Evolutionary conservation across 2,113 vertebrate species (phyloP).

Genomic region (Ondatra zibethicus): DNA sequence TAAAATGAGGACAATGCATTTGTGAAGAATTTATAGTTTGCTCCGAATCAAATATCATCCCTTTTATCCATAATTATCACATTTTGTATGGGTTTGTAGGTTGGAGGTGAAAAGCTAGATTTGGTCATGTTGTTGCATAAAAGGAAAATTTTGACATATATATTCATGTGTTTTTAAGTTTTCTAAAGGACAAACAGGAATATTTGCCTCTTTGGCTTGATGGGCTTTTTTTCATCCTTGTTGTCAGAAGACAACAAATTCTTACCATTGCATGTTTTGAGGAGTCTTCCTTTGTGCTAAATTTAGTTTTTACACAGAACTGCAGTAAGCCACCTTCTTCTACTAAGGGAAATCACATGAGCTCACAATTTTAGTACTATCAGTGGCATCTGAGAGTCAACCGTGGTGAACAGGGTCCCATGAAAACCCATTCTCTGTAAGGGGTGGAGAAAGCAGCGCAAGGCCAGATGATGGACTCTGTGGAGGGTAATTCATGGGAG

Average conservation of each 20-base stretch:
- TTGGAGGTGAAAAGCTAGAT: not conserved
- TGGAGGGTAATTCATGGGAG: not conserved
- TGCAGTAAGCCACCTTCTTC: not conserved
- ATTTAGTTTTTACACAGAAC: not conserved
- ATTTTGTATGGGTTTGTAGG: not conserved
- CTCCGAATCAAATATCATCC: constrained; percentile 2
- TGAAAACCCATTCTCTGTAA: not conserved
- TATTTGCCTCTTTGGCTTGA: constrained; percentile 7
- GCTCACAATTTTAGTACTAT: not conserved
- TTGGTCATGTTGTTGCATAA: constrained; percentile 24
- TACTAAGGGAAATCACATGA: constrained; percentile 23
- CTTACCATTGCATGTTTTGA: constrained; percentile 17
- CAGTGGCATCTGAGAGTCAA: not conserved
- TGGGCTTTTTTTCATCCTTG: constrained; percentile 9
- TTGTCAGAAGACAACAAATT: not conserved
- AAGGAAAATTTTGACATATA: not conserved
- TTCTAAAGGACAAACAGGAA: not conserved
- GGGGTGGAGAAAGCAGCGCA: not conserved
- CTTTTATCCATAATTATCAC: not conserved
- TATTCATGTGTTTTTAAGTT: constrained; percentile 17
- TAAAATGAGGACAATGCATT: constrained; percentile 22
- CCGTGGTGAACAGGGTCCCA: not conserved
- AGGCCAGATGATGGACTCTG: not conserved
- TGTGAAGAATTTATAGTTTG: constrained; percentile 10
- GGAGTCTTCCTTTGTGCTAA: not conserved